phyloP scores from a whole-genome alignment of 2,113 vertebrate species.

The Himantopus leucocephalus region DNA sequence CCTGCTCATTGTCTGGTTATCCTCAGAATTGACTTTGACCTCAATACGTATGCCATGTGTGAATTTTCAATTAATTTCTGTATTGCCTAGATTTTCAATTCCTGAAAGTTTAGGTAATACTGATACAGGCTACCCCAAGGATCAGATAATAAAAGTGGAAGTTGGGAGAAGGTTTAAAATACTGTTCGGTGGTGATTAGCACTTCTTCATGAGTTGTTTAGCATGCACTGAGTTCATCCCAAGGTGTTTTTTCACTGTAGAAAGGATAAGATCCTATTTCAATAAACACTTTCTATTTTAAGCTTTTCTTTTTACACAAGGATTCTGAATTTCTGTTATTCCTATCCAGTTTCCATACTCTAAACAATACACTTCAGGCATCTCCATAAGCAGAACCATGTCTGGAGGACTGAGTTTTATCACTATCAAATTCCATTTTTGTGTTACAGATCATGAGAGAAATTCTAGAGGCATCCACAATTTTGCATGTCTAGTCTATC shows the following conservation, averaged over 20 bases:
- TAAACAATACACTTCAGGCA: not conserved
- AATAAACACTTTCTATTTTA: not conserved
- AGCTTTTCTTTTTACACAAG: not conserved
- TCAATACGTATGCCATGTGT: rapidly evolving
- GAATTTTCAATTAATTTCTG: not conserved
- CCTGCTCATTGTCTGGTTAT: rapidly evolving
- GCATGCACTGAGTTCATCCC: not conserved
- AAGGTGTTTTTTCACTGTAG: not conserved
- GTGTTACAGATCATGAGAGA: not conserved
- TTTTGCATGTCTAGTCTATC: not conserved
- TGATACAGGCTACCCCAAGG: not conserved
- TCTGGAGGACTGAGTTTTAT: not conserved
- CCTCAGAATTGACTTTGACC: not conserved
- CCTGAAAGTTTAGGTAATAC: not conserved
- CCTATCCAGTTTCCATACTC: not conserved
- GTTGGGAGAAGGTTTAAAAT: not conserved
- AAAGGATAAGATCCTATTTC: not conserved
- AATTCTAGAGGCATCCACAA: not conserved
- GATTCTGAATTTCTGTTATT: not conserved
- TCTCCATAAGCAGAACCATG: not conserved
- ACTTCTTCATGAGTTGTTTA: not conserved
- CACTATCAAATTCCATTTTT: not conserved
- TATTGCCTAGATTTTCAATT: not conserved
- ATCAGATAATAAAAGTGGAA: not conserved
- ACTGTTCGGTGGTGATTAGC: not conserved